phyloP scores from a whole-genome alignment of 1,140 invertebrate genomes.

The Sycophaga agraensis region DNA sequence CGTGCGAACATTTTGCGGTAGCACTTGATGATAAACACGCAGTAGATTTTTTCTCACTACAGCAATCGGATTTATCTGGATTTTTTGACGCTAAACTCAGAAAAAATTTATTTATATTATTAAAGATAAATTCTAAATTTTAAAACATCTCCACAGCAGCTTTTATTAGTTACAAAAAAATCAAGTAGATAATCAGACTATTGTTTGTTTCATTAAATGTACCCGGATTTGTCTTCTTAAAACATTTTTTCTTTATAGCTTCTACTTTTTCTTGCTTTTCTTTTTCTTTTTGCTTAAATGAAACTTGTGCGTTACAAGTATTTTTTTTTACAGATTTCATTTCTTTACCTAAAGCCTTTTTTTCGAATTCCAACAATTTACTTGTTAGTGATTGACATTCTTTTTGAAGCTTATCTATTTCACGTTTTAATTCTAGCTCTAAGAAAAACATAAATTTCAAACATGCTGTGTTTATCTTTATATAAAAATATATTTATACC shows the following conservation, averaged over 20 bases:
- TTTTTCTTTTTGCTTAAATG: conserved; percentile 30
- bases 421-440: conserved; percentile 58
- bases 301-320: conserved; percentile 19
- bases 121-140: not conserved
- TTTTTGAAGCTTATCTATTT: conserved; percentile 55
- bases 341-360: conserved; percentile 31
- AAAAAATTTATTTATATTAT: not conserved
- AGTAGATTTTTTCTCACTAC: not conserved
- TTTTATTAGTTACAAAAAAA: not conserved
- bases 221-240: not conserved
- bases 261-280: conserved; percentile 17
- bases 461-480: conserved; percentile 17
- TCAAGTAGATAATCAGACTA: no score
- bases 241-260: conserved; percentile 1
- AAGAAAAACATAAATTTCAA: not conserved
- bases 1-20: not conserved
- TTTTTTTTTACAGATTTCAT: conserved; percentile 9
- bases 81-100: conserved; percentile 14
- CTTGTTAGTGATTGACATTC: conserved; percentile 48
- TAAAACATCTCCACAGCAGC: not conserved
- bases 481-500: conserved; percentile 43
- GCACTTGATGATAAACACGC: no score
- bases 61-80: not conserved
- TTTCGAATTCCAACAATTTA: conserved; percentile 42
- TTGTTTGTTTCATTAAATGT: not conserved